Conservation (phyloP, 2,113 vertebrate species). For the Sclerurus mexicanus region DNA sequence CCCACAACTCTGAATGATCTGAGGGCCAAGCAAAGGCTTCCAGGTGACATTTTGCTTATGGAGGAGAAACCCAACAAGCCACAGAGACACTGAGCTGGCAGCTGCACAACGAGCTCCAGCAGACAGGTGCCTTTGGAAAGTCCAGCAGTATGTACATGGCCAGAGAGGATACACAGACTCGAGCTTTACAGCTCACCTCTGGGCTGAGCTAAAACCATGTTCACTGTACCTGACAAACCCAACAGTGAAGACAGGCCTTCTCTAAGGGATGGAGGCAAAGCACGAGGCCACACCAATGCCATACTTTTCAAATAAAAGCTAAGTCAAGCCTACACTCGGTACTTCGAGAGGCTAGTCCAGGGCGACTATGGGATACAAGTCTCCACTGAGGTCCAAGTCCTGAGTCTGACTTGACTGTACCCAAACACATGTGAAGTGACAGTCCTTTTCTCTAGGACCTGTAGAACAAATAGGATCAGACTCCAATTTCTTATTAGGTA, state of each 20-base stretch:
- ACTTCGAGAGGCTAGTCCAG: background rate
- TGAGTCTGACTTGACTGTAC: background rate
- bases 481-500: background rate
- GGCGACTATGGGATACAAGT: background rate
- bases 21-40: background rate
- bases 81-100: background rate
- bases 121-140: background rate
- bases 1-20: background rate
- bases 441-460: background rate
- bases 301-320: background rate
- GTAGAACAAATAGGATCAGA: background rate
- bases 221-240: background rate
- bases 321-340: background rate
- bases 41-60: background rate
- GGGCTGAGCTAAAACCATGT: background rate
- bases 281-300: background rate
- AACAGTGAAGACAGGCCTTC: background rate
- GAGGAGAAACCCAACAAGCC: slow-evolving; percentile 10
- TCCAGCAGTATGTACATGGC: background rate
- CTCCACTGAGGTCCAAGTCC: background rate
- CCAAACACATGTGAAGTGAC: background rate
- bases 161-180: background rate
- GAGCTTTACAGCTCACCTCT: background rate
- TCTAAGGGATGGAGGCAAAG: background rate
- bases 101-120: background rate